Evolutionary conservation across 2,797 vertebrate species (phyloP).

Genomic region (Xenopus petersii): DNA sequence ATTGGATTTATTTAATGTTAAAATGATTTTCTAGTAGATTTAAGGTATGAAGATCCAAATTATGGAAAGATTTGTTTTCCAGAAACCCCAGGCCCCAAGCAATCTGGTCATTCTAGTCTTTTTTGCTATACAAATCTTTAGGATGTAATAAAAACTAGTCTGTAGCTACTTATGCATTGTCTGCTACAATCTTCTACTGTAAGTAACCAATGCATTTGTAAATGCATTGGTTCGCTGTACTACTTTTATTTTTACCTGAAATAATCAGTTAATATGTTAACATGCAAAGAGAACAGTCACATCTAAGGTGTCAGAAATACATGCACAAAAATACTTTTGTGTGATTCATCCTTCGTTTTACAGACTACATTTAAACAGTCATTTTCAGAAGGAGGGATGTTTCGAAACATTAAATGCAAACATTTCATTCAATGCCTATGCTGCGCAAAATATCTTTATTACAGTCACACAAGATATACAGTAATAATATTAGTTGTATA

Average conservation of each 20-base stretch:
- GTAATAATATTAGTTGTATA: neutral
- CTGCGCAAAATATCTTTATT: neutral
- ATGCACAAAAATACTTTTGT: neutral
- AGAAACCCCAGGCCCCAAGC: too few relatives aligned
- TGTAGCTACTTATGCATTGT: neutral
- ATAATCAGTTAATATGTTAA: constrained; percentile 17
- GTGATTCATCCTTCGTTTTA: constrained; percentile 1
- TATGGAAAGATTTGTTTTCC: too few relatives aligned
- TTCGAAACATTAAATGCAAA: neutral
- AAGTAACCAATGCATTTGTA: neutral
- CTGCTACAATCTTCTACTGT: neutral
- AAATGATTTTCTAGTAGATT: too few relatives aligned
- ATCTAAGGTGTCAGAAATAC: constrained; percentile 4
- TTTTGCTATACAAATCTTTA: too few relatives aligned
- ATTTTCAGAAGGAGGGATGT: neutral
- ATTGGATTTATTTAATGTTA: too few relatives aligned
- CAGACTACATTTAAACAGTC: neutral
- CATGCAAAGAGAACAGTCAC: constrained; percentile 11
- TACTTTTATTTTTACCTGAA: constrained; percentile 20
- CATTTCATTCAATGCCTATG: neutral
- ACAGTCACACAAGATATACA: neutral
- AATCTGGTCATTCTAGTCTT: too few relatives aligned
- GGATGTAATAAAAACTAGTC: too few relatives aligned
- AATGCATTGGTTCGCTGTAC: neutral
- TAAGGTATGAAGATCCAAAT: too few relatives aligned